Evolutionary conservation across 2,113 vertebrate species (phyloP).

Genomic region (Pipa parva): DNA sequence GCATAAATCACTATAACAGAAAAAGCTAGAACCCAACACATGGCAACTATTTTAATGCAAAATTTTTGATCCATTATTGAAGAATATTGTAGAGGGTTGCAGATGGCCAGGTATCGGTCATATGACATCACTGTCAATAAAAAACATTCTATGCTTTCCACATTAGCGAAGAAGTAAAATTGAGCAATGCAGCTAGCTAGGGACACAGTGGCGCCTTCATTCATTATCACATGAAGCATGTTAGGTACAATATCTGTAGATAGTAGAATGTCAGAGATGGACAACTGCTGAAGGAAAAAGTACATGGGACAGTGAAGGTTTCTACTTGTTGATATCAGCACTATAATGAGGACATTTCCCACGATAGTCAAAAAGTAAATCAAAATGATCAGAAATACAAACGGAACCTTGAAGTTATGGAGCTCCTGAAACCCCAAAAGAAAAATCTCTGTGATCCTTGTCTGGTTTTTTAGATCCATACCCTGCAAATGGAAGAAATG

Average conservation of each 20-base stretch:
- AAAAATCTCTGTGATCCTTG: neutral
- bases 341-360: conserved; percentile 1
- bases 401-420: neutral
- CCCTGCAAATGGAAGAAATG: too few species aligned
- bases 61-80: neutral
- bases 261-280: neutral
- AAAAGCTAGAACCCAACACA: neutral
- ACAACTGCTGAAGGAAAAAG: conserved; percentile 9
- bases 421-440: conserved; percentile 5
- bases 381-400: neutral
- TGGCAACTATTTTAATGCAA: neutral
- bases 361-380: neutral
- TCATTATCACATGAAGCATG: neutral
- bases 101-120: conserved; percentile 15
- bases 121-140: conserved; percentile 17
- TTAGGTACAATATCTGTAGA: neutral
- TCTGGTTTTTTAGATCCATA: conserved; percentile 7
- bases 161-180: neutral
- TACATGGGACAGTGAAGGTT: conserved; percentile 20
- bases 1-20: neutral
- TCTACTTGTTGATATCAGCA: neutral
- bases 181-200: conserved; percentile 2
- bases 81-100: neutral
- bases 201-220: conserved; percentile 1
- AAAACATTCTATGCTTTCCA: neutral